Percentiles rank a stretch among this genome's conserved stretches.
Conservation (phyloP, 2,888 invertebrate species). For the Myathropa florea region DNA sequence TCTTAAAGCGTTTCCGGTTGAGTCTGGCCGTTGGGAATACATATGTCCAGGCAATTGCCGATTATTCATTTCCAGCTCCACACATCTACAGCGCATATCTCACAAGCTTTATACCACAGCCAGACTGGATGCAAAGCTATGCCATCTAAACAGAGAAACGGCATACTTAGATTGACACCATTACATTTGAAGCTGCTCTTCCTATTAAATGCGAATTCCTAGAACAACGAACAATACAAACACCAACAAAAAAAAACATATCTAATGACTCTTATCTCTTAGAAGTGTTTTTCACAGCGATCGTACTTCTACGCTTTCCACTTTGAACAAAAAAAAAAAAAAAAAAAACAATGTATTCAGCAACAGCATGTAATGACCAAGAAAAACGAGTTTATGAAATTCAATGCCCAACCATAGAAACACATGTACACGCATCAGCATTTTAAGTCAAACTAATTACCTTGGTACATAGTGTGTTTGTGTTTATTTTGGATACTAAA, state of each 20-base stretch:
- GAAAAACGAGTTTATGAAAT: not conserved
- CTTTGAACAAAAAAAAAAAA: not conserved
- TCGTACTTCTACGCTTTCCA: not conserved
- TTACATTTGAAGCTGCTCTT: not conserved
- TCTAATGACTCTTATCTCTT: not conserved
- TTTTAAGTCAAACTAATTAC: not conserved
- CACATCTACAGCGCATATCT: not conserved
- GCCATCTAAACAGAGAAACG: not conserved
- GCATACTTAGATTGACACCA: not conserved
- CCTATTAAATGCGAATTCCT: not conserved
- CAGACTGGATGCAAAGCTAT: not conserved
- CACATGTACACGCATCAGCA: not conserved
- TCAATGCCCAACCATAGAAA: not conserved
- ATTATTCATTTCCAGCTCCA: not conserved
- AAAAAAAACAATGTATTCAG: not conserved
- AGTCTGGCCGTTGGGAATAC: not conserved
- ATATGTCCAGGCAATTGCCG: not conserved
- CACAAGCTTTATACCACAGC: not conserved
- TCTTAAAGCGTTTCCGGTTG: not conserved
- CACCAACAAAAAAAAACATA: not conserved
- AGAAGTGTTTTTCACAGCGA: not conserved
- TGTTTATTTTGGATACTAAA: conserved; percentile 71
- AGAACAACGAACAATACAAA: not conserved
- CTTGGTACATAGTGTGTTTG: conserved; percentile 70
- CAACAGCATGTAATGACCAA: not conserved